A percentile compares a stretch with the other conserved stretches of the same genome.
Evolutionary conservation across 1,140 invertebrate genomes (phyloP).

Genomic region (Rhyacophila brunnea): DNA sequence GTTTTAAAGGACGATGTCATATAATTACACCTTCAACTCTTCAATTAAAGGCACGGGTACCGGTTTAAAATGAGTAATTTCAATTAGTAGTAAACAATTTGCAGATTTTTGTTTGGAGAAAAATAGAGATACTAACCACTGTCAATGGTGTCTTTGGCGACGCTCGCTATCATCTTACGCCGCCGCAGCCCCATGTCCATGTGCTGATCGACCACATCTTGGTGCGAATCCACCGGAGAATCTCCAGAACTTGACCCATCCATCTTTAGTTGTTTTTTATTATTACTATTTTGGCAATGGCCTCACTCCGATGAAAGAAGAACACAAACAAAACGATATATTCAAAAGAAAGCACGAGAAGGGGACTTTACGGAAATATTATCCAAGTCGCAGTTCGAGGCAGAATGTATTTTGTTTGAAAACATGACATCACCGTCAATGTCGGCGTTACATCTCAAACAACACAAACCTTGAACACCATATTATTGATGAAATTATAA

Average conservation of each 20-base stretch:
- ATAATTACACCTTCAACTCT: no score
- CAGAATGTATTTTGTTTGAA: constrained; percentile 13
- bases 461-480: neutral
- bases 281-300: no score
- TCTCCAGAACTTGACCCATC: constrained; percentile 22
- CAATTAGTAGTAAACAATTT: no score
- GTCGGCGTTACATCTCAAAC: constrained; percentile 15
- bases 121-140: constrained; percentile 53
- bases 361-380: no score
- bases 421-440: constrained; percentile 22
- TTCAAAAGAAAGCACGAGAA: no score
- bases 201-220: constrained; percentile 11
- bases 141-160: constrained; percentile 62
- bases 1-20: no score
- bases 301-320: no score
- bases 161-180: constrained; percentile 58
- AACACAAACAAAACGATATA: no score
- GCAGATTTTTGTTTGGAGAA: neutral
- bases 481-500: no score
- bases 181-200: constrained; percentile 43
- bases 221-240: constrained; percentile 17
- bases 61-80: no score
- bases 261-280: constrained; percentile 7
- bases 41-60: no score
- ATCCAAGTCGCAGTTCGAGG: neutral